Percentiles rank a stretch among this genome's conserved stretches.
phyloP scores from a whole-genome alignment of 1,140 invertebrate species.

The Chironomus striatipennis region DNA sequence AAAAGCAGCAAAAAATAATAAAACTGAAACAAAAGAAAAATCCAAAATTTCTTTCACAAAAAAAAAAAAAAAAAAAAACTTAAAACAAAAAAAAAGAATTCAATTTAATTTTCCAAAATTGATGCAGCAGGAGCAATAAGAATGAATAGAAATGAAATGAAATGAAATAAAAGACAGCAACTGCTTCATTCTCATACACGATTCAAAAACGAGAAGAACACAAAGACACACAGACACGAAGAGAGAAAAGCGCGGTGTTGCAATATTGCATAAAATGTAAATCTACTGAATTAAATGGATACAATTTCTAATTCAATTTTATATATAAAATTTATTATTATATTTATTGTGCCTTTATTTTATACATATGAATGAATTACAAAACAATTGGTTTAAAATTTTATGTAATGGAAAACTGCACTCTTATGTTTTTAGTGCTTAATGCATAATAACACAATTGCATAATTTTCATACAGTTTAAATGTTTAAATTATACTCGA shows the following conservation, averaged over 20 bases:
- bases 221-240: too few species aligned
- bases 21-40: too few species aligned
- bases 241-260: not conserved
- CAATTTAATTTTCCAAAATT: constrained; percentile 8
- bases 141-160: not conserved
- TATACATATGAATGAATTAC: constrained; percentile 18
- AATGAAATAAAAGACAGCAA: not conserved
- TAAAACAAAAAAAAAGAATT: not conserved
- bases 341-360: not conserved
- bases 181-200: not conserved
- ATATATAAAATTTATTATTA: not conserved
- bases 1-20: too few species aligned
- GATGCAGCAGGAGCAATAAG: not conserved
- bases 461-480: not conserved
- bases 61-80: too few species aligned
- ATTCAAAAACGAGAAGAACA: too few species aligned
- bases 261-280: not conserved
- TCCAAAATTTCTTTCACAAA: not conserved
- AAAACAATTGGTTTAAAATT: constrained; percentile 12
- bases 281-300: not conserved
- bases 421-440: not conserved
- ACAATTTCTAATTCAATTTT: constrained; percentile 21
- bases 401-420: not conserved
- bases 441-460: not conserved
- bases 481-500: constrained; percentile 8